Conservation (phyloP, 2,113 vertebrate genomes). For the Cygnus buccinator region DNA sequence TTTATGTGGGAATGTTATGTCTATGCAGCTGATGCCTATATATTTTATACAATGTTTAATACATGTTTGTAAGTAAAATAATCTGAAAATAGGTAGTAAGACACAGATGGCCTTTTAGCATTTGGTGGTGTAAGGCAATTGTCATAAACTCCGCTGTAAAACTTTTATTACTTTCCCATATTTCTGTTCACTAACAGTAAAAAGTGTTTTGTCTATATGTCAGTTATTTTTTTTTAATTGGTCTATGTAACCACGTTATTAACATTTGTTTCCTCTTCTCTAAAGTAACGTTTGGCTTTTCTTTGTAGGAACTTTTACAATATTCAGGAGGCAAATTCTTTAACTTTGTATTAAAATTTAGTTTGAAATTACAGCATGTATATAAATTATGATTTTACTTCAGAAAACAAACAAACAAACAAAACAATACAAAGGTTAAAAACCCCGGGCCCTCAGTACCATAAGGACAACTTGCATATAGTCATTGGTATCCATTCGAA, state of each 20-base stretch:
- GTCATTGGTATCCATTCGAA: background rate
- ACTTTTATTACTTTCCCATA: background rate
- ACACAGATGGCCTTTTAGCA: background rate
- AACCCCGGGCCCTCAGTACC: background rate
- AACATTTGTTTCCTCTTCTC: background rate
- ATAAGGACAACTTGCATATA: background rate
- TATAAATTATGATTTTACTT: background rate
- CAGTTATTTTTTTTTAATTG: conserved; percentile 10
- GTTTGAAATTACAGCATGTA: background rate
- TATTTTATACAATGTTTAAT: background rate
- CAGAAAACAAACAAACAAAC: background rate
- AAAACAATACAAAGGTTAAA: background rate
- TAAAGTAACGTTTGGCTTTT: conserved; percentile 1
- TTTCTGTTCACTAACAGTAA: background rate
- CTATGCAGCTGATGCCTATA: background rate
- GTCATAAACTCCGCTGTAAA: background rate
- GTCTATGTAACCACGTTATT: background rate
- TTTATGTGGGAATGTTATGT: background rate
- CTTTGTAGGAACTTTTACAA: background rate
- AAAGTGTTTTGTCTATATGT: background rate
- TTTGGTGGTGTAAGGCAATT: background rate
- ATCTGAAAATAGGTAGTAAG: background rate
- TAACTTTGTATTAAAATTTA: background rate
- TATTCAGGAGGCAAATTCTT: background rate
- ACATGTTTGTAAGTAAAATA: background rate